Evolutionary conservation across 2,888 invertebrate genomes (phyloP).

Genomic region (Aplocera efformata): DNA sequence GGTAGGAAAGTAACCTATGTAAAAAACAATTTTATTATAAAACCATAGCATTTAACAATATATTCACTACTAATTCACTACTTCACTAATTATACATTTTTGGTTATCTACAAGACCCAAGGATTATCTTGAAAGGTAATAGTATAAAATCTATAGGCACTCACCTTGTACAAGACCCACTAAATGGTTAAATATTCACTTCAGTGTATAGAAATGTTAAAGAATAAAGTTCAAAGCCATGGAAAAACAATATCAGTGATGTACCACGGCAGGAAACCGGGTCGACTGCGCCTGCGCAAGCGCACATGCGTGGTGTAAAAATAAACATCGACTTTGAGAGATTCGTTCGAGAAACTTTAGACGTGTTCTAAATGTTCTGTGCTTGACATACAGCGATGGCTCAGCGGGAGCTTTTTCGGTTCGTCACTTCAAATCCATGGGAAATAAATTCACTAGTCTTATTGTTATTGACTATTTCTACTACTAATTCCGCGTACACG

Average conservation of each 20-base stretch:
- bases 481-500: too few species aligned
- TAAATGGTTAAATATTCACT: neutral
- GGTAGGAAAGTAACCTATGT: too few species aligned
- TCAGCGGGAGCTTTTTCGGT: neutral
- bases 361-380: conserved; percentile 13
- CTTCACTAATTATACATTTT: too few species aligned
- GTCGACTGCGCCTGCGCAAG: conserved; percentile 29
- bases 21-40: too few species aligned
- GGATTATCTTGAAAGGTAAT: too few species aligned
- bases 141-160: too few species aligned
- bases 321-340: conserved; percentile 34
- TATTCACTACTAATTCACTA: too few species aligned
- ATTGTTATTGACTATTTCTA: too few species aligned
- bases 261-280: conserved; percentile 29
- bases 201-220: conserved; percentile 2
- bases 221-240: neutral
- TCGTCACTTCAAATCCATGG: neutral
- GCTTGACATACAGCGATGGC: neutral
- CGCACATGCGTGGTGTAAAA: conserved; percentile 39
- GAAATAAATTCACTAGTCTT: too few species aligned
- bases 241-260: conserved; percentile 3
- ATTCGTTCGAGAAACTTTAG: conserved; percentile 33
- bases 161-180: neutral
- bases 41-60: too few species aligned
- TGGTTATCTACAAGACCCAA: too few species aligned